Percentiles rank a stretch among this genome's conserved stretches.
phyloP scores from a whole-genome alignment of 2,113 vertebrate genomes.

The Electrona antarctica region DNA sequence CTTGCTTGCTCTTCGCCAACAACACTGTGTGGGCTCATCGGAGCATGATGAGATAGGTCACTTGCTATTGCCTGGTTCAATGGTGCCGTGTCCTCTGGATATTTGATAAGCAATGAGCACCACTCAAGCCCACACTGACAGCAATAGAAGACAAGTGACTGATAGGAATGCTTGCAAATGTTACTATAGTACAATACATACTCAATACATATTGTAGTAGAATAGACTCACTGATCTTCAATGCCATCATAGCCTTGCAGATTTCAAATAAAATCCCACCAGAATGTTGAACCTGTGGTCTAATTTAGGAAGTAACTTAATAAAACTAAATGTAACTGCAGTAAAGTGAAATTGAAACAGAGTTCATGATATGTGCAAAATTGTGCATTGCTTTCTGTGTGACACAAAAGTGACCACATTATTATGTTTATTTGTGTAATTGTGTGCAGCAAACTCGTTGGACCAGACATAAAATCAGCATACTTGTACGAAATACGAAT shows the following conservation, averaged over 20 bases:
- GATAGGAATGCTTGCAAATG: not conserved
- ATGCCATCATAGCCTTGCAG: not conserved
- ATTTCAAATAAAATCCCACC: not conserved
- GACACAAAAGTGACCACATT: not conserved
- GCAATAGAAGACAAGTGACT: constrained; percentile 33
- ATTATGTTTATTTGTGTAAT: constrained; percentile 10
- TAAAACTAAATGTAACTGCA: constrained; percentile 5
- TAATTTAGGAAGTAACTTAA: not conserved
- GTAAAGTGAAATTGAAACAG: not conserved
- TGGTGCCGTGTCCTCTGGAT: constrained; percentile 54
- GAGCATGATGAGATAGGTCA: constrained; percentile 57
- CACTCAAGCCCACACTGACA: constrained; percentile 45
- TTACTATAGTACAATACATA: not conserved
- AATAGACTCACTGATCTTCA: not conserved
- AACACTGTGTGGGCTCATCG: constrained; percentile 36
- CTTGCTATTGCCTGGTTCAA: constrained; percentile 17
- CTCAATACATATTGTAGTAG: too few species aligned
- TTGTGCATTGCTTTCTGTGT: not conserved
- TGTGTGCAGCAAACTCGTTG: constrained; percentile 13
- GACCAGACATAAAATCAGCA: not conserved
- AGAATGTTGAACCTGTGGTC: not conserved
- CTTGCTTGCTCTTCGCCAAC: not conserved
- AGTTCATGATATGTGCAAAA: not conserved
- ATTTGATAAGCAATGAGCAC: constrained; percentile 73
- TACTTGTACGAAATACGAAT: too few species aligned